A percentile compares a stretch with the other conserved stretches of the same genome.
phyloP scores from a whole-genome alignment of 2,888 invertebrate species.

The Gortyna flavago region DNA sequence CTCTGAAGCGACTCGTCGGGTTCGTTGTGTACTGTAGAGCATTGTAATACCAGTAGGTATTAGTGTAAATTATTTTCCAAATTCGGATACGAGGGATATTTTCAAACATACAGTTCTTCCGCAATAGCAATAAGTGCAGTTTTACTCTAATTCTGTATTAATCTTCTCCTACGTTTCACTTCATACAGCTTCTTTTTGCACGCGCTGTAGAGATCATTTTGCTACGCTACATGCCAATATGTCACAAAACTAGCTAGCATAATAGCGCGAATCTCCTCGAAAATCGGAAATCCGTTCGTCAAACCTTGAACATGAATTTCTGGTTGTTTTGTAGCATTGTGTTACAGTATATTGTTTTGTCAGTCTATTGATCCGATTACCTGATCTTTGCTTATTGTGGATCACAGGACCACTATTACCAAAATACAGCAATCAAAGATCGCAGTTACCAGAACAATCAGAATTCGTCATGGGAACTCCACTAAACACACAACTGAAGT shows the following conservation, averaged over 20 bases:
- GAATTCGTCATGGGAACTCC: slow-evolving; percentile 52
- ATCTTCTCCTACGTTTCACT: neutral
- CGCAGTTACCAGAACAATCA: slow-evolving; percentile 35
- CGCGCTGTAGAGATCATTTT: neutral
- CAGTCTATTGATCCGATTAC: neutral
- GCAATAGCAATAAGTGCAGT: neutral
- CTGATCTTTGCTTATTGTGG: slow-evolving; percentile 22
- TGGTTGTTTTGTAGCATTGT: slow-evolving; percentile 31
- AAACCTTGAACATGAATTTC: slow-evolving; percentile 19
- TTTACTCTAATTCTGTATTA: neutral
- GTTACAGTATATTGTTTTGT: neutral
- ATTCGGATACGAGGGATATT: neutral
- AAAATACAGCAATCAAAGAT: slow-evolving; percentile 9
- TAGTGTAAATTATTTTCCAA: neutral
- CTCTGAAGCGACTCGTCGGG: neutral
- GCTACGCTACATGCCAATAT: neutral
- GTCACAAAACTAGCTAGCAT: neutral
- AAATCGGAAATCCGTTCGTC: slow-evolving; percentile 25
- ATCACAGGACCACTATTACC: neutral
- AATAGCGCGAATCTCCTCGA: neutral
- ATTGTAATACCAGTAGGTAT: neutral
- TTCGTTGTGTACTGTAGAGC: neutral
- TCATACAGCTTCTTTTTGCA: neutral
- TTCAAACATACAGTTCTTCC: neutral
- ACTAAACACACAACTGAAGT: slow-evolving; percentile 22